Evolutionary conservation across 2,113 vertebrate genomes (phyloP), one percentile per base, ranked within the genome.

Genomic region (Grantiella picta): DNA sequence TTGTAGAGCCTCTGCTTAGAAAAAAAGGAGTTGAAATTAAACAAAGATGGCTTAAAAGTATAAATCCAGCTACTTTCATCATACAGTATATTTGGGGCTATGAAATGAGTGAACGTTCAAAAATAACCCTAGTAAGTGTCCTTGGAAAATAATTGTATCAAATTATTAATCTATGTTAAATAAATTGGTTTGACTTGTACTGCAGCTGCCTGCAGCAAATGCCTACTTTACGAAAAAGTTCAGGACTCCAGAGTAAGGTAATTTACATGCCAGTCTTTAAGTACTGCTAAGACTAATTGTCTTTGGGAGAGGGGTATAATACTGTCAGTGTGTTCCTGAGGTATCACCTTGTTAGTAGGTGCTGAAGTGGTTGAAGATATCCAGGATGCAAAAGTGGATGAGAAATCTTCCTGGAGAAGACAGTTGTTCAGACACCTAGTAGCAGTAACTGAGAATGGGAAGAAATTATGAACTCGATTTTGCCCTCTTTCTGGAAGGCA

Each of bases 141-240:
- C 89, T 95, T 90, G 79, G 33, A 93, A 93, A 96, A 84, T 78
- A 93, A 84, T 68, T 63, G n/a, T 89, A 95, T 89, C 66, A 38
- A 91, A 89, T 90, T 88, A 94, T 94, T 95, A 94, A 96, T 96
- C 88, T 72, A 59, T 31, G 77, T 69, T 66, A 86, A 91, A 92
- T 64, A 94, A 95, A 96, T 91, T 96, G 82, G 65, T 85, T 93
- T 93, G 69, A 84, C 44, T 83, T 90, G 68, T 89, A 68, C 85
- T 59, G 69, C 76, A 94, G 84, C 80, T 94, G 76, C 56, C 91
- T 90, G 50, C 85, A 92, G 61, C 71, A 86, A 92, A 90, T 92
- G 21, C 49, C 59, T 93, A 11, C 94, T 86, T 92, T 75, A 59
- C 65, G 49, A 93, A 76, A 40, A 88, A 81, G 47, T 91, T 89